phyloP scores from a whole-genome alignment of 1,140 invertebrate genomes.

The Coelopa frigida region DNA sequence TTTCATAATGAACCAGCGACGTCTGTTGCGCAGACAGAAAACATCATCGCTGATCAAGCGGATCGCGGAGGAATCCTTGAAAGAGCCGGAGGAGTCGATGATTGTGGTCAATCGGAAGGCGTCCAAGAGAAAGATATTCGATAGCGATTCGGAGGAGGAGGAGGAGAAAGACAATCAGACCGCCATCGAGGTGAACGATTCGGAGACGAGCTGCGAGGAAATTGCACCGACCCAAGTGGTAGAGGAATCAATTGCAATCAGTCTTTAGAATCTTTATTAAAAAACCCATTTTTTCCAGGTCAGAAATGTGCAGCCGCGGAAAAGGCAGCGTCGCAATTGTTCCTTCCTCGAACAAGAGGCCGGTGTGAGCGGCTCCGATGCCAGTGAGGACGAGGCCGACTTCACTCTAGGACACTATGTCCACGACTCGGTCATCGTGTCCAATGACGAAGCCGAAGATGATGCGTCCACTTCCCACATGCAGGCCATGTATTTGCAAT shows the following conservation, averaged over 20 bases:
- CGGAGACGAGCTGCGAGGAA: conserved; percentile 14
- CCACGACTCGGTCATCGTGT: conserved; percentile 30
- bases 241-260: conserved; percentile 6
- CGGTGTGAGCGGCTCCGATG: conserved; percentile 45
- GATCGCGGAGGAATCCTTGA: not conserved
- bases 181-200: conserved; percentile 3
- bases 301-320: conserved; percentile 2
- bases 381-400: conserved; percentile 28
- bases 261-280: not conserved
- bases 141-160: conserved; percentile 21
- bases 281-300: not conserved
- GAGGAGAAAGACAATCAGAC: conserved; percentile 15
- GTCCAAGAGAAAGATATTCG: conserved; percentile 28
- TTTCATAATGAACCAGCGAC: too few species aligned
- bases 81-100: conserved; percentile 19
- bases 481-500: conserved; percentile 53
- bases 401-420: conserved; percentile 26
- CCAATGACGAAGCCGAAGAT: conserved; percentile 44
- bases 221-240: conserved; percentile 30
- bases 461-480: conserved; percentile 45
- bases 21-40: too few species aligned
- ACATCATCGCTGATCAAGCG: not conserved
- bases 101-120: conserved; percentile 4
- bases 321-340: conserved; percentile 31
- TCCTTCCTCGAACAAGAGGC: conserved; percentile 54